Evolutionary conservation across 2,113 vertebrate species (phyloP).

Genomic region (Sula dactylatra): DNA sequence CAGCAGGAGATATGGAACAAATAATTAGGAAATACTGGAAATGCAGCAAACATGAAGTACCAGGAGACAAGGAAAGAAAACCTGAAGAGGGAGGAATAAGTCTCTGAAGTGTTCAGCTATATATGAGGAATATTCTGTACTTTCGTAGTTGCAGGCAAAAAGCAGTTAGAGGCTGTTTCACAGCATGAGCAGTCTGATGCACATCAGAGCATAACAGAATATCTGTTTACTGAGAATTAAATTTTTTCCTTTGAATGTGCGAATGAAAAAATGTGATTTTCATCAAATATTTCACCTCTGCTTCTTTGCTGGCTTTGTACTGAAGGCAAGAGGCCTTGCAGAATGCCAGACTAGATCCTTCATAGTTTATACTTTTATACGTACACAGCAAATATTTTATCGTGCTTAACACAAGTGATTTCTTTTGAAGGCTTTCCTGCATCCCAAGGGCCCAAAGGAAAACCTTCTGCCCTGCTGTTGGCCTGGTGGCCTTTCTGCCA

Average conservation of each 20-base stretch:
- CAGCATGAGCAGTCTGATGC: background rate
- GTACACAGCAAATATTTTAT: background rate
- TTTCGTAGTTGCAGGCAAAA: background rate
- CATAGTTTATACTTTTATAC: background rate
- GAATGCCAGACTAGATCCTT: background rate
- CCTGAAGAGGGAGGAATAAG: background rate
- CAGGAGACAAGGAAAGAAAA: background rate
- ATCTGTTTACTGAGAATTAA: background rate
- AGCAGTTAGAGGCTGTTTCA: background rate
- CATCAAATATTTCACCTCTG: background rate
- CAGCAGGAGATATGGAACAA: background rate
- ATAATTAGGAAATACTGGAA: background rate
- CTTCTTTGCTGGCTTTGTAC: background rate
- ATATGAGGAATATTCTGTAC: background rate
- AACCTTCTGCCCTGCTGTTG: background rate
- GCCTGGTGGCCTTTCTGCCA: background rate
- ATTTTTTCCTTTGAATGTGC: background rate
- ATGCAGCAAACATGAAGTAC: background rate
- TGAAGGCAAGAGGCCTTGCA: background rate
- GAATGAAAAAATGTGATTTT: background rate
- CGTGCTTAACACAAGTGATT: background rate
- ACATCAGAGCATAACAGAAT: background rate
- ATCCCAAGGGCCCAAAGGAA: background rate
- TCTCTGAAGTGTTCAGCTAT: background rate
- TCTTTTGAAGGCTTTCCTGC: background rate